Evolutionary conservation across 1,140 invertebrate genomes (phyloP), one percentile per base, ranked within the genome.

Genomic region (Zaprionus tsacasi): DNA sequence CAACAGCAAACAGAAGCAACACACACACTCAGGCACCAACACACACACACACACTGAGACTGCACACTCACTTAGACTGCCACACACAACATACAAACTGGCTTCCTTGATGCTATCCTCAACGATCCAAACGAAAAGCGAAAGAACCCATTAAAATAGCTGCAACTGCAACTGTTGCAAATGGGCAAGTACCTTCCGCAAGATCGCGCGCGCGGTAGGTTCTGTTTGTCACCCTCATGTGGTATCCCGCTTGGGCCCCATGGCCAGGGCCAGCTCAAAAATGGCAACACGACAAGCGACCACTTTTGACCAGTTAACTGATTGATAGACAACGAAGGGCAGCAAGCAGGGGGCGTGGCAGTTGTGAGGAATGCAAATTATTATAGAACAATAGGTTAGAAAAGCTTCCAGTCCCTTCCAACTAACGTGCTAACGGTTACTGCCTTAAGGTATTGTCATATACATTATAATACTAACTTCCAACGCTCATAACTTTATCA

Each of bases 101-200:
- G 85, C 81, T 89, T 89, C 85, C 85, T 89, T 89, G 85, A 89
- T 89, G 85, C 81, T 89, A 89, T 89, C 85, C 40, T 45, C 85
- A 76, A 55, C 33, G 35, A 45, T 60, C 54, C 67, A 70, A 80
- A 72, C 85, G 69, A 88, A 88, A 89, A 89, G 85, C 85, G 85
- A 89, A 89, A 89, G 81, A 89, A 89, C 85, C 85, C 85, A 89
- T 89, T 89, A 89, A 89, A 89, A 89, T 89, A 81, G 78, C 75
- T 79, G 71, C 81, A 80, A 45, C 43, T 45, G 50, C 58, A 70
- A 70, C 81, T 68, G 81, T 72, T 67, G 72, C 81, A 73, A 76
- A 71, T 52, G 38, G 55, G 48, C 40, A 64, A 43, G 25, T 56
- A 38, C 52, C 13, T 2, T 6, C 27, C 3, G 3, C 27, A 40